phyloP scores from a whole-genome alignment of 1,140 invertebrate species.

The Drosophila bocki region DNA sequence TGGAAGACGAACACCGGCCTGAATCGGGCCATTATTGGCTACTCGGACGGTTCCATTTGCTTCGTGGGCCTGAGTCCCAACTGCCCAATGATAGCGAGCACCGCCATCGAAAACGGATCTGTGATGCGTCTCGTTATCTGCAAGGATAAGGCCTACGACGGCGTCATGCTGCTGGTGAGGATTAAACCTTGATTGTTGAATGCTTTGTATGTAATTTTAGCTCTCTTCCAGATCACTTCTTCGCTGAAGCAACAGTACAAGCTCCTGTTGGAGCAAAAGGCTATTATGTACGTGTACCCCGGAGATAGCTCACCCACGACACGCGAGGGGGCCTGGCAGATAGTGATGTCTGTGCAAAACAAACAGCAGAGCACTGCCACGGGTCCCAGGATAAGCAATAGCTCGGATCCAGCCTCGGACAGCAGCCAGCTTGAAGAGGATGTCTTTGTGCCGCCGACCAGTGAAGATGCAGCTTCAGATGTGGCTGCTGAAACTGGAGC shows the following conservation, averaged over 20 bases:
- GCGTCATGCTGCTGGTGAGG: constrained; percentile 88
- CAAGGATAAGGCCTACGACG: constrained; percentile 89
- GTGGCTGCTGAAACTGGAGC: constrained; percentile 9
- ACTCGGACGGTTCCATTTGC: constrained; percentile 89
- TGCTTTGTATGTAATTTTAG: not conserved
- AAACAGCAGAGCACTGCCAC: constrained; percentile 38
- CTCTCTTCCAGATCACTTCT: constrained; percentile 88
- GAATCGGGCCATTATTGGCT: constrained; percentile 89
- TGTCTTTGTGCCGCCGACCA: constrained; percentile 69
- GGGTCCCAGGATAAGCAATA: constrained; percentile 72
- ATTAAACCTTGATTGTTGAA: not conserved
- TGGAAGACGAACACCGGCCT: constrained; percentile 88
- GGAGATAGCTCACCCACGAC: constrained; percentile 84
- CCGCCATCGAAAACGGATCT: constrained; percentile 87
- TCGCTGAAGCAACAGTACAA: constrained; percentile 88
- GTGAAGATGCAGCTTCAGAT: constrained; percentile 46
- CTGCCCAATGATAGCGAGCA: constrained; percentile 88
- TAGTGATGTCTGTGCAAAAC: constrained; percentile 77
- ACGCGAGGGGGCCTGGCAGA: constrained; percentile 82
- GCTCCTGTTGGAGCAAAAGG: constrained; percentile 88
- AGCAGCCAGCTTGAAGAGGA: constrained; percentile 78
- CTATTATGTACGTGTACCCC: constrained; percentile 87
- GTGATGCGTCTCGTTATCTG: constrained; percentile 88
- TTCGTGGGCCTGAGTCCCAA: constrained; percentile 89
- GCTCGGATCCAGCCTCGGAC: constrained; percentile 80